Evolutionary conservation across 2,797 vertebrate genomes (phyloP), one percentile per base, ranked within the genome.

Genomic region (Sebastes hopkinsi): DNA sequence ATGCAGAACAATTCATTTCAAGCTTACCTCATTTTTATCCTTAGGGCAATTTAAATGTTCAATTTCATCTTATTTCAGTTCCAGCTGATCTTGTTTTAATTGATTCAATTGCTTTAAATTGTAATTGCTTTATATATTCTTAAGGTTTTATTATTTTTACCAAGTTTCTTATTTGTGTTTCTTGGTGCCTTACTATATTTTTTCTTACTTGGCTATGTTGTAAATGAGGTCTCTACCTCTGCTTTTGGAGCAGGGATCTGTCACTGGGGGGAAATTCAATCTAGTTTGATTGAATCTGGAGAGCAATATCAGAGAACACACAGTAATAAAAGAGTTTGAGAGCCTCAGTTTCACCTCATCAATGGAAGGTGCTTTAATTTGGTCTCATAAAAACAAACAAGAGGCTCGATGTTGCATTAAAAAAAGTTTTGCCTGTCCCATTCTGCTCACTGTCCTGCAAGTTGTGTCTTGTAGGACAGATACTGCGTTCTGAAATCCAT

Each of bases 211-310:
- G 16, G 42, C 42, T 50, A 18, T 50, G 14, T 50, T 50, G 42
- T 50, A 38, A 38, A 38, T 38, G 36, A 38, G 36, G 36, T 38
- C 36, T 38, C 13, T 38, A 38, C 36, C 36, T 38, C 83, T 87
- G 56, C 75, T 30, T 83, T 73, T 61, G 61, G 52, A 85, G 56
- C 38, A 22, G 20, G 12, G 58, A 67, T 74, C 59, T 73, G 67
- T 81, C 75, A 64, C 76, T 46, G 20, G 50, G 72, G 75, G 75
- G 27, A 32, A 78, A 85, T 78, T 61, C 67, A 83, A 58, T 83
- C 22, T 59, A 8, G 18, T 74, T 85, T 89, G 84, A 86, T 82
- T 82, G 70, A 61, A 77, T 79, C 52, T 13, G 42, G 67, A 75
- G 22, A 10, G 42, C 60, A 85, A 72, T 74, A 75, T 58, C 65